Conservation (phyloP, 2,113 vertebrate genomes). For the Diadophis punctatus region DNA sequence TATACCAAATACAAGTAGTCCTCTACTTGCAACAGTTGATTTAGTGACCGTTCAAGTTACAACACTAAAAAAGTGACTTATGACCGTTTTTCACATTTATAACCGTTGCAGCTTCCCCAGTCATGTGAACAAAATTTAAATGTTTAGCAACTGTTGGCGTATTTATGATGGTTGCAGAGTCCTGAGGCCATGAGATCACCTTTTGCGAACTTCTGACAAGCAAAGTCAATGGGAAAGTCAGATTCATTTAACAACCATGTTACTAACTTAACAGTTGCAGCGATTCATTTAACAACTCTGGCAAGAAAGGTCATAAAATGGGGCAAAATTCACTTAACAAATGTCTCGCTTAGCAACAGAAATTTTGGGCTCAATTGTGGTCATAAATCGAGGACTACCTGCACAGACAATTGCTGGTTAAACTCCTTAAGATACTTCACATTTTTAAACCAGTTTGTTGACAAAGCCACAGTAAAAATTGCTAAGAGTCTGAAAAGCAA, state of each 20-base stretch:
- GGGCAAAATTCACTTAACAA: not conserved
- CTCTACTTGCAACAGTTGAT: not conserved
- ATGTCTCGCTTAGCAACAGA: not conserved
- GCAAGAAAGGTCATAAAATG: not conserved
- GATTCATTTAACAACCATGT: not conserved
- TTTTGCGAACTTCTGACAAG: not conserved
- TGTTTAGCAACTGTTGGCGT: not conserved
- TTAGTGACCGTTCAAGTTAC: not conserved
- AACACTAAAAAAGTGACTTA: not conserved
- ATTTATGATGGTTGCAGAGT: not conserved
- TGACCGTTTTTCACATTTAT: not conserved
- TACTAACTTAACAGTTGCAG: not conserved
- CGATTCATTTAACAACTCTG: not conserved
- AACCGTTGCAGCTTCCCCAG: not conserved
- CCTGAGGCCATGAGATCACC: not conserved
- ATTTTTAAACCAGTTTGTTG: not conserved
- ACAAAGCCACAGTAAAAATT: not conserved
- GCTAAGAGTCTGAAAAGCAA: not conserved
- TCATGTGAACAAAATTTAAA: not conserved
- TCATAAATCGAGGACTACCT: not conserved
- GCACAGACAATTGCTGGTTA: not conserved
- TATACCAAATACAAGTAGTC: not conserved
- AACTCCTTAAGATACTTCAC: not conserved
- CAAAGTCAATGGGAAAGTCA: not conserved
- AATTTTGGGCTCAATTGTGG: not conserved